Conservation (phyloP, 2,113 vertebrate genomes). For the Carettochelys insculpta region DNA sequence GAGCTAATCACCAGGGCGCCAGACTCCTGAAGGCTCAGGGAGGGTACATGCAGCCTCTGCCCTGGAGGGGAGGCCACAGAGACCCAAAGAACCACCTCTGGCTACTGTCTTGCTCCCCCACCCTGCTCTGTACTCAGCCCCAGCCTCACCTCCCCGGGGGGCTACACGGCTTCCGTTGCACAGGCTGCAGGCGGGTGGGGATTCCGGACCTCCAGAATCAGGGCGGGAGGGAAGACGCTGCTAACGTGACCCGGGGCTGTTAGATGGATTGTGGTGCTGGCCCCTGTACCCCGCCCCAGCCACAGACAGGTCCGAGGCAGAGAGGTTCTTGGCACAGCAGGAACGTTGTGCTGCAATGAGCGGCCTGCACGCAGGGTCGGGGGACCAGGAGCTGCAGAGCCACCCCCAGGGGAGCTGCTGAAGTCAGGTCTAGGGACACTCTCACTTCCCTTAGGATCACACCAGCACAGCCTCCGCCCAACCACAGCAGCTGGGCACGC, state of each 20-base stretch:
- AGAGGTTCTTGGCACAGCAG: neutral
- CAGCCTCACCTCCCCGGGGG: neutral
- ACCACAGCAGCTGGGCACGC: accelerated
- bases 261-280: neutral
- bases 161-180: too few species aligned
- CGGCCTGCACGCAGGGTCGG: neutral
- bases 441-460: neutral
- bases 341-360: neutral
- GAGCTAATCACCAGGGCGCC: neutral
- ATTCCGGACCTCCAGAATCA: too few species aligned
- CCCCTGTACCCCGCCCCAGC: neutral
- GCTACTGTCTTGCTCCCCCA: accelerated
- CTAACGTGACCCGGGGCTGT: neutral
- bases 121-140: neutral
- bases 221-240: too few species aligned
- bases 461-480: too few species aligned
- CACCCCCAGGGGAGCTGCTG: neutral
- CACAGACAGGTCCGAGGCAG: neutral
- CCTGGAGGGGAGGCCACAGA: neutral
- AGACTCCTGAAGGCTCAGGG: neutral
- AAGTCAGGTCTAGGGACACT: neutral
- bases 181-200: too few species aligned
- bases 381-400: neutral
- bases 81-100: neutral
- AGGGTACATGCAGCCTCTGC: neutral